A percentile compares a stretch with the other conserved stretches of the same genome.
Evolutionary conservation across 2,888 invertebrate genomes (phyloP).

Genomic region (Empis livida): DNA sequence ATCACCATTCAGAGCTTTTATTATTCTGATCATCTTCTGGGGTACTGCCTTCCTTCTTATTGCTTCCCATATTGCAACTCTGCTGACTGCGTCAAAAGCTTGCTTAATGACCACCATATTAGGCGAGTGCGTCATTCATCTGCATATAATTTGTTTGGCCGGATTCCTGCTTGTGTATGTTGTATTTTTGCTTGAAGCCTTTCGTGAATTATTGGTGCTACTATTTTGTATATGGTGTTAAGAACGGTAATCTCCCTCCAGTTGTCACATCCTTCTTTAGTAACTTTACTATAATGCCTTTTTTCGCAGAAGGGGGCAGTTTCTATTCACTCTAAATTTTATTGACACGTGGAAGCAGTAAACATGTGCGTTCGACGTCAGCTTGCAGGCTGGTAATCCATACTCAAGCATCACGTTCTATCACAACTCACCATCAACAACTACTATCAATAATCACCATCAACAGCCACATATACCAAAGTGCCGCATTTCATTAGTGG

Average conservation of each 20-base stretch:
- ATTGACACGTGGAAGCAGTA: background rate
- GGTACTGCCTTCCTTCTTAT: background rate
- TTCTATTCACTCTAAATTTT: background rate
- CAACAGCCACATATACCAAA: too few relatives aligned
- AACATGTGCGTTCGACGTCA: background rate
- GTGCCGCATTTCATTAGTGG: too few relatives aligned
- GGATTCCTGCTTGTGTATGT: constrained; percentile 7
- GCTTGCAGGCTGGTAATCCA: background rate
- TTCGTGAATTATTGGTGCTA: too few relatives aligned
- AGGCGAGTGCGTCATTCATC: constrained; percentile 4
- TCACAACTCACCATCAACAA: too few relatives aligned
- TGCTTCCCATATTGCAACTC: constrained; percentile 7
- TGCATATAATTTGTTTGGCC: constrained; percentile 4
- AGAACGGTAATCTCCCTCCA: constrained; percentile 1
- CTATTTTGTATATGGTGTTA: constrained; percentile 5
- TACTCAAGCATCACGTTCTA: too few relatives aligned
- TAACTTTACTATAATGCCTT: background rate
- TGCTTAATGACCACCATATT: constrained; percentile 10
- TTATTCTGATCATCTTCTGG: background rate
- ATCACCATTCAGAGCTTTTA: background rate
- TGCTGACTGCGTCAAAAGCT: constrained; percentile 11
- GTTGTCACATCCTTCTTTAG: constrained; percentile 3
- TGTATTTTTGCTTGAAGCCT: constrained; percentile 6
- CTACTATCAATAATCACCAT: too few relatives aligned
- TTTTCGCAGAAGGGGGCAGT: background rate